Conservation (phyloP, 2,113 vertebrate species). For the Aegotheles bennettii region DNA sequence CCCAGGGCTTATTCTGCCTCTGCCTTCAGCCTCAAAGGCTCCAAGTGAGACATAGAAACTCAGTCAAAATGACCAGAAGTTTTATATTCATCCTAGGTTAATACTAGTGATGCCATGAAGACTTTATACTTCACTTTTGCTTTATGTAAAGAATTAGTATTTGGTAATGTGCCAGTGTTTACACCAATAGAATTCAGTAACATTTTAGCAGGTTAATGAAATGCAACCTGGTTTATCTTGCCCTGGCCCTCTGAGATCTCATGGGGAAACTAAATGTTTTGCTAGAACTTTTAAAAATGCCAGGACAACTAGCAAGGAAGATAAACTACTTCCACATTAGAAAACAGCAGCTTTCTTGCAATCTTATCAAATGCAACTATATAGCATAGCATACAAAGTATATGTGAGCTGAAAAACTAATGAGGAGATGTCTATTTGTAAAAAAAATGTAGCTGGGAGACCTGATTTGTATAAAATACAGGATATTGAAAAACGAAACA, state of each 20-base stretch:
- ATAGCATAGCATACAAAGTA: not conserved
- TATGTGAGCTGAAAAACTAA: not conserved
- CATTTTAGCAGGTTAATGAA: not conserved
- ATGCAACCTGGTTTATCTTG: not conserved
- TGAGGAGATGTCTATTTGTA: not conserved
- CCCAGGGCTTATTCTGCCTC: not conserved
- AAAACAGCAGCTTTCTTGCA: conserved; percentile 38
- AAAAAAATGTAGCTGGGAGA: not conserved
- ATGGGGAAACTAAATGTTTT: conserved; percentile 1
- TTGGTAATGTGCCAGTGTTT: not conserved
- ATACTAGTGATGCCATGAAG: not conserved
- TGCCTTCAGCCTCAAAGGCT: not conserved
- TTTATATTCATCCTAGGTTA: not conserved
- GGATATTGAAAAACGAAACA: not conserved
- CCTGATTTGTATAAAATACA: not conserved
- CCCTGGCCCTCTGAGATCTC: not conserved
- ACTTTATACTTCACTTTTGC: not conserved
- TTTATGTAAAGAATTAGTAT: not conserved
- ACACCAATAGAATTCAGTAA: not conserved
- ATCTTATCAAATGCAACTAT: conserved; percentile 1
- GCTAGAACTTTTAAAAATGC: conserved; percentile 25
- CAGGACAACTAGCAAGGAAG: conserved; percentile 7
- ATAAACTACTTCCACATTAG: conserved; percentile 29
- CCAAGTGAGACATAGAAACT: not conserved
- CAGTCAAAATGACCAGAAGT: not conserved